Evolutionary conservation across 2,113 vertebrate species (phyloP).

Genomic region (Odobenus rosmarus): DNA sequence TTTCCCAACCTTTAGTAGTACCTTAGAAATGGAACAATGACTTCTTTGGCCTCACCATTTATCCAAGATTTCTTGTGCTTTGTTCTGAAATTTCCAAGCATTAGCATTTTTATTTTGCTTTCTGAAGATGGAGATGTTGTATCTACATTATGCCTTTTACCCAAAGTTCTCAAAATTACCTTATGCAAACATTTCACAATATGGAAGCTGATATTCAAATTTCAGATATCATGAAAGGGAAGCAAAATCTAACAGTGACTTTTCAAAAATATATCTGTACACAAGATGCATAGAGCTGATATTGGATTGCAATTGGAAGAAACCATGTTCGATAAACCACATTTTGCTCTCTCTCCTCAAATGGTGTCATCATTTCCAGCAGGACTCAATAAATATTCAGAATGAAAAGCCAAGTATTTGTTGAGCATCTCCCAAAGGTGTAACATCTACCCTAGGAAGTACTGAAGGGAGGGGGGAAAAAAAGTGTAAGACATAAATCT

Average conservation of each 20-base stretch:
- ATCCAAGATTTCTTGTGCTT: not conserved
- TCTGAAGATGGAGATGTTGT: slow-evolving; percentile 3
- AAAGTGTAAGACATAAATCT: not conserved
- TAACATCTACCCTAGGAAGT: not conserved
- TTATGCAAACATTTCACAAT: not conserved
- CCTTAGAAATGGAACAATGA: not conserved
- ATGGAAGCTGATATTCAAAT: not conserved
- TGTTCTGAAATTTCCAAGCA: slow-evolving; percentile 18
- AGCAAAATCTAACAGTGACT: not conserved
- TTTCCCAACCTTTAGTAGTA: not conserved
- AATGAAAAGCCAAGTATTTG: slow-evolving; percentile 5
- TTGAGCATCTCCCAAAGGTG: not conserved
- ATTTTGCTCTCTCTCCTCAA: not conserved
- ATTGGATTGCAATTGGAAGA: not conserved
- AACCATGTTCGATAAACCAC: not conserved
- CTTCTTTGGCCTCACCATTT: not conserved
- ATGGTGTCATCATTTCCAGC: not conserved
- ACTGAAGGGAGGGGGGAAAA: not conserved
- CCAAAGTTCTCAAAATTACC: slow-evolving; percentile 13
- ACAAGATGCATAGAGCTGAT: not conserved
- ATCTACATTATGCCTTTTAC: not conserved
- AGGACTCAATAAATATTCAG: not conserved
- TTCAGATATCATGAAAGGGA: not conserved
- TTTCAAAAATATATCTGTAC: not conserved
- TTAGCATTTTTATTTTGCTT: slow-evolving; percentile 44